Percentiles rank a stretch among this genome's conserved stretches.
phyloP scores from a whole-genome alignment of 2,888 invertebrate species.

The Agriotes lineatus region DNA sequence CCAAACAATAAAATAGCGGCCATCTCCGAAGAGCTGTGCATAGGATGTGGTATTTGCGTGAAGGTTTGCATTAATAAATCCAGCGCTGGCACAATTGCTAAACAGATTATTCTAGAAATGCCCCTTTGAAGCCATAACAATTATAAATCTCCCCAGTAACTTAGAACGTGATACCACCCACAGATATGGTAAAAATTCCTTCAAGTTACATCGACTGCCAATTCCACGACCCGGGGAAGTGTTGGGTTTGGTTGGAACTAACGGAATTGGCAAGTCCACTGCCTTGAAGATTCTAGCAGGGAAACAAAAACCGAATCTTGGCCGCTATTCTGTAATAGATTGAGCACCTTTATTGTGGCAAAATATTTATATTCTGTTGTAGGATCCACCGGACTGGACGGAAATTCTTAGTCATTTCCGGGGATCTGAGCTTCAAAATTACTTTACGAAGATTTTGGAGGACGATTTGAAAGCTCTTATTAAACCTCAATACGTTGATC shows the following conservation, averaged over 20 bases:
- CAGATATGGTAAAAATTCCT: constrained; percentile 98
- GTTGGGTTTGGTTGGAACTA: constrained; percentile 97
- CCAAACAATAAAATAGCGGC: constrained; percentile 96
- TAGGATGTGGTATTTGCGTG: constrained; percentile 99
- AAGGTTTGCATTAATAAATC: constrained; percentile 74
- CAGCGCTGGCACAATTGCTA: not conserved
- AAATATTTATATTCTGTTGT: no score
- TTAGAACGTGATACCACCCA: constrained; percentile 98
- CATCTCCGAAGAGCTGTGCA: constrained; percentile 98
- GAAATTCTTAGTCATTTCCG: constrained; percentile 97
- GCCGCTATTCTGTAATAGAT: constrained; percentile 88
- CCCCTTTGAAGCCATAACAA: constrained; percentile 98
- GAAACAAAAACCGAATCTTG: constrained; percentile 98
- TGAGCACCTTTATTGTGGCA: no score
- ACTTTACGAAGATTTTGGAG: constrained; percentile 98
- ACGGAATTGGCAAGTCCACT: constrained; percentile 99
- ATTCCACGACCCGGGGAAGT: constrained; percentile 99
- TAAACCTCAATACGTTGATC: constrained; percentile 99
- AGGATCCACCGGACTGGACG: constrained; percentile 99
- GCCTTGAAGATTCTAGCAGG: constrained; percentile 98
- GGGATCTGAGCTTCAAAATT: constrained; percentile 98
- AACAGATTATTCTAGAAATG: constrained; percentile 84
- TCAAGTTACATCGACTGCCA: constrained; percentile 97
- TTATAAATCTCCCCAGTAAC: constrained; percentile 98
- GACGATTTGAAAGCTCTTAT: constrained; percentile 98